Base-by-base conservation (phyloP, 1,140 invertebrate species). In the Conus betulinus region DNA sequence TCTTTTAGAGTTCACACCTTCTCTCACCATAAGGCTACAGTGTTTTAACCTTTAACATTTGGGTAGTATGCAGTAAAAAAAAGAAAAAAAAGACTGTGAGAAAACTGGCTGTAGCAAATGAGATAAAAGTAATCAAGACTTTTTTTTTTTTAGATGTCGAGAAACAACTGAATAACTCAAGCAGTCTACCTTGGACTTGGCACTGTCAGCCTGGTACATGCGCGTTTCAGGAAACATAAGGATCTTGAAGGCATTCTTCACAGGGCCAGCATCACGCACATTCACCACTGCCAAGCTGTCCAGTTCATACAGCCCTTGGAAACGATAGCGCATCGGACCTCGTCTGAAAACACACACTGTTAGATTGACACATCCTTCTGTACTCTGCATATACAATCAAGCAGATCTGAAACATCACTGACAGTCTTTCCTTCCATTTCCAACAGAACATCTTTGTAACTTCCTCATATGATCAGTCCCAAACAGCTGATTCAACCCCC, bases 271-370 rank as follows among this genome's bases (percentile, higher is more conserved):
- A 90, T 99, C 98, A 91, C 98, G 96, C 6, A 99, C 98, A 96
- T 99, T 99, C 0, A 99, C 98, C 27, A 99, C 97, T 55, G 98
- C 98, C 89, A 99, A 95, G 94, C 97, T 98, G 93, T 98, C 98
- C 4, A 99, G 96, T 92, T 99, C 98, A 94, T 99, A 99, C 92
- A 98, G 96, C 8, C 97, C 97, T 95, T 99, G 97, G 96, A 98
- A 98, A 95, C 98, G 97, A 93, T 98, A 98, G 90, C 97, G 97
- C 90, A 98, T 98, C 76, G 97, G 97, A 51, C 97, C 97, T 91
- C 97, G 96, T 90, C 96, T 97, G 88, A 60, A 60, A 60, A 39
- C 39, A 39, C 39, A 39, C 39, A 39, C n/a, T n/a, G 39, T 39
- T 39, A 39, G 39, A 39, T 39, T 39, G 39, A 39, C 39, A 39